Evolutionary conservation across 2,113 vertebrate genomes (phyloP), one percentile per base, ranked within the genome.

Genomic region (Psophia crepitans): DNA sequence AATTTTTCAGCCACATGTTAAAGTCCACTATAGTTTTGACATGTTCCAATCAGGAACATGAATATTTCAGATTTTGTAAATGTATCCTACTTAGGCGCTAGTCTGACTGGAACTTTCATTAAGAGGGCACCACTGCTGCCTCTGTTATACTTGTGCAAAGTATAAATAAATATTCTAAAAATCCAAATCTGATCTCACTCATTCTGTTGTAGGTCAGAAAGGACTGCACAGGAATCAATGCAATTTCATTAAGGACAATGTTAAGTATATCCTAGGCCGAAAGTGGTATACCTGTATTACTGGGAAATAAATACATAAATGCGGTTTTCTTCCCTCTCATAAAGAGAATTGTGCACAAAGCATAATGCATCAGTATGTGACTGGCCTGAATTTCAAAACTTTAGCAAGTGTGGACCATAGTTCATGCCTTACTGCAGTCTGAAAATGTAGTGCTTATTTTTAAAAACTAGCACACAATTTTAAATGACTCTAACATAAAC

Each of bases 131-230:
- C 71, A 15, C 43, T 73, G 12, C 4, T 91, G 5, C 39, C 35
- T 68, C 48, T 78, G 17, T 82, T 76, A 32, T n/a, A 75, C 26
- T 51, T 82, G 11, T 33, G 4, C 5, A 75, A 75, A 60, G 5
- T 58, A 41, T 48, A 58, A 39, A 68, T 27, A 84, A 84, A 64
- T 35, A 69, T 46, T 70, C 28, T 6, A 83, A 86, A 91, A 69
- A 54, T 32, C 18, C 0, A 0, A 81, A 7, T 35, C 17, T 43
- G 14, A 39, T 83, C 16, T 41, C 20, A 37, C 19, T 84, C 80
- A 30, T 41, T 70, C 32, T 60, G 10, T 1, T 46, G 30, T 76
- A 78, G 83, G 61, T 88, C 0, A 2, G 51, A 61, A 61, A 79
- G 63, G 63, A 68, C 46, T 56, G 23, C 35, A 28, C 22, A 56